Conservation (phyloP, 2,113 vertebrate genomes). For the Cynocephalus volans region DNA sequence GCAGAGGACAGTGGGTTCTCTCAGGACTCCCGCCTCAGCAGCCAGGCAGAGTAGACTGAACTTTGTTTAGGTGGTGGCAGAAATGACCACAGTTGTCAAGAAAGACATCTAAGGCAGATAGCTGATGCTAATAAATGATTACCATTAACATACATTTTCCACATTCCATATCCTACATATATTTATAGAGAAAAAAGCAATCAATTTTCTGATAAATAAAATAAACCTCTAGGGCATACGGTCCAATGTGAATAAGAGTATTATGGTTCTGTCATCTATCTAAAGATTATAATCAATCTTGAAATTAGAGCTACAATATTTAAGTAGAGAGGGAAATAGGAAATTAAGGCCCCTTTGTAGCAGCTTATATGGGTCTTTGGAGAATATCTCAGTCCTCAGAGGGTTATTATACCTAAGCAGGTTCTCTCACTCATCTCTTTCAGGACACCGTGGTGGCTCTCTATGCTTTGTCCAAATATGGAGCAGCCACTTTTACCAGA, state of each 20-base stretch:
- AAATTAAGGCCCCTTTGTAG: background rate
- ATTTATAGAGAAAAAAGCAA: background rate
- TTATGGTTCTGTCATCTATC: background rate
- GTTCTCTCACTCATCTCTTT: background rate
- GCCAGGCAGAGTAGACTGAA: background rate
- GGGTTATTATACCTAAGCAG: background rate
- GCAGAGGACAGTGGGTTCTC: background rate
- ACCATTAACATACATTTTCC: background rate
- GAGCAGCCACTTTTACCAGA: conserved; percentile 81
- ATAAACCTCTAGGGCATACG: background rate
- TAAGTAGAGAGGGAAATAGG: background rate
- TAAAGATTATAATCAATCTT: background rate
- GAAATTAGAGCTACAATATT: conserved; percentile 11
- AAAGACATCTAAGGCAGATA: background rate
- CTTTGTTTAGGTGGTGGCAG: background rate
- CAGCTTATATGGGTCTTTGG: background rate
- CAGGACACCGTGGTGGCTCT: conserved; percentile 91
- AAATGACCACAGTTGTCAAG: background rate
- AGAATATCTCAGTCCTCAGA: background rate
- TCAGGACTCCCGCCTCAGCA: background rate
- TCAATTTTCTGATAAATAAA: conserved; percentile 14
- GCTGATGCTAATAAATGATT: background rate
- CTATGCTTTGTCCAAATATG: conserved; percentile 87
- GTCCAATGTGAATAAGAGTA: background rate
- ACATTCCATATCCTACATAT: background rate